Base-by-base conservation (phyloP, 2,888 invertebrate species). In the Campopleginae sp. region DNA sequence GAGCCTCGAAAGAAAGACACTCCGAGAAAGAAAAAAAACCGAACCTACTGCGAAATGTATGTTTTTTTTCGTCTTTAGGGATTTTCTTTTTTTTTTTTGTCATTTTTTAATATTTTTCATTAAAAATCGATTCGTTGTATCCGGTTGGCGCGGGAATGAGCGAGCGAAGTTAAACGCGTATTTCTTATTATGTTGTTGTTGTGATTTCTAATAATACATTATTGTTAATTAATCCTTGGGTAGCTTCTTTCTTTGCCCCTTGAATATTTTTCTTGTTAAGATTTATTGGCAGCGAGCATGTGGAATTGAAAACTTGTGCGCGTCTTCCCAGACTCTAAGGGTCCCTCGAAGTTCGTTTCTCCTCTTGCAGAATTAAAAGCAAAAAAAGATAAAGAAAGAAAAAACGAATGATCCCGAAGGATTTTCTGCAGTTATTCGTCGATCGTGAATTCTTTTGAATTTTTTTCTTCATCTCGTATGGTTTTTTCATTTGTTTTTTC, bases 61-160 rank as follows among this genome's bases (percentile, higher is more conserved):
- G 44, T 71, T 19, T 70, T 23, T 68, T 71, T 71, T 31, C 23
- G 58, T 58, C 27, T 58, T 58, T 58, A 27, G 58, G 58, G 23
- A 27, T 68, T 68, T 68, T 51, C 48, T 12, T 70, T 14, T 65
- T 17, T 33, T 65, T 65, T 46, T 70, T 70, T 46, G 19, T 58
- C 6, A 44, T 68, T 72, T 7, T 23, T 80, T 76, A 65, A 46
- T 38, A 63, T 63, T 65, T 80, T 63, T 80, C 87, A 89, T 90
- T 89, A 89, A 89, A 91, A 91, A 92, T 92, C 91, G 92, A 92
- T 93, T 93, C 93, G 93, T 93, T 93, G 93, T 93, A 92, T 92
- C 92, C 92, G 92, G 92, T 93, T 92, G 91, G 90, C 91, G 93
- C 91, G 92, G 92, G 91, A 89, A 89, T 88, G 87, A 87, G 86